Evolutionary conservation across 2,113 vertebrate species (phyloP).

Genomic region (Numida meleagris): DNA sequence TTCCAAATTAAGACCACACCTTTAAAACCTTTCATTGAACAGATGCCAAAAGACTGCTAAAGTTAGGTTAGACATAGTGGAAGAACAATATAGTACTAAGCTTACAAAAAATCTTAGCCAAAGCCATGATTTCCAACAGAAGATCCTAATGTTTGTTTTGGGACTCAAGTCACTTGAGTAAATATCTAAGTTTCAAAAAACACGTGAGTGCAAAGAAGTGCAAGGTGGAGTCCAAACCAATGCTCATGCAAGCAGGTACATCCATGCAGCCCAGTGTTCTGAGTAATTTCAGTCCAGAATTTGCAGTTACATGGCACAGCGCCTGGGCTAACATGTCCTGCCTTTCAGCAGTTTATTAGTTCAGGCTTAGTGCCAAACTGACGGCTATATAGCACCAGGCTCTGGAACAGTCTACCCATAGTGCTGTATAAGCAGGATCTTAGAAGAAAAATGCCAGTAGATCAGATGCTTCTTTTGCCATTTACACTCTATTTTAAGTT

Average conservation of each 20-base stretch:
- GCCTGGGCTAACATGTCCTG: background rate
- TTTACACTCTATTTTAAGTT: background rate
- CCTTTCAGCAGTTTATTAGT: background rate
- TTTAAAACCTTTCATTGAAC: background rate
- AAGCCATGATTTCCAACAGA: slow-evolving; percentile 1
- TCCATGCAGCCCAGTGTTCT: background rate
- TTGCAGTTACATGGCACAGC: background rate
- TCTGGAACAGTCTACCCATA: fast-evolving
- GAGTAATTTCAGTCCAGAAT: background rate
- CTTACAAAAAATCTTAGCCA: background rate
- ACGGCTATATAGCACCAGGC: background rate
- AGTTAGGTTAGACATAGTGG: background rate
- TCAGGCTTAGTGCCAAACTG: background rate
- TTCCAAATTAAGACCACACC: slow-evolving; percentile 18
- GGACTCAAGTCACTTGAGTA: background rate
- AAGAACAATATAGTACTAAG: slow-evolving; percentile 7
- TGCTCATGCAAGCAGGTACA: background rate
- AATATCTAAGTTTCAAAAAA: background rate
- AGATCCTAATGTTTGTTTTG: slow-evolving; percentile 22
- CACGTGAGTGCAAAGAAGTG: background rate
- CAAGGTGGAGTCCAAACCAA: background rate
- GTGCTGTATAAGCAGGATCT: fast-evolving
- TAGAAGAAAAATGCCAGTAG: background rate
- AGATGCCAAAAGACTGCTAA: background rate
- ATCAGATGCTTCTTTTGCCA: background rate